Base-by-base conservation (phyloP, 1,140 invertebrate genomes). In the Caerostris extrusa region DNA sequence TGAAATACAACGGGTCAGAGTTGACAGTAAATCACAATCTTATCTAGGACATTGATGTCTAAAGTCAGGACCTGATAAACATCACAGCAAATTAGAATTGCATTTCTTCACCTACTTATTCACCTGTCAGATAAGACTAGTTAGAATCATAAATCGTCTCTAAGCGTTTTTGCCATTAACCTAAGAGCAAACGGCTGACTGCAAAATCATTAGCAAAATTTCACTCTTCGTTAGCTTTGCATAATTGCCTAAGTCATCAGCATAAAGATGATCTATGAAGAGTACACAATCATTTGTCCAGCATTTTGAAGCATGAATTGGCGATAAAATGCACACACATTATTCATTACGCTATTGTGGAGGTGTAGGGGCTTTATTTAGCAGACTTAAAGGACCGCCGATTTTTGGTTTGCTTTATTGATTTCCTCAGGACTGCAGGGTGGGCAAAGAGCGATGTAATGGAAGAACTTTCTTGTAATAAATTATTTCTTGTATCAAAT, bases 171-270 rank as follows among this genome's bases (percentile, higher is more conserved):
- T 93, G 57, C 92, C 64, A 93, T 93, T 93, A 93, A 85, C 85
- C 82, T 61, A 88, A 87, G 71, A 83, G 58, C 69, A 67, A 88
- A 93, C 82, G 71, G 83, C 91, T 86, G 61, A 55, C 91, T 86
- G 55, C 53, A 89, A 93, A 93, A 93, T 93, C 92, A 93, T 93
- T 93, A 93, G 92, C 92, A 64, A 93, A 93, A 77, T 93, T 93
- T 61, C 86, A 57, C 56, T 88, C 92, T 93, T 93, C 92, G 71
- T 89, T 93, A 93, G 69, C 86, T 88, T 88, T 93, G 86, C 92
- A 88, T 93, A 88, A 93, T 93, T 93, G 92, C 92, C 83, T 55
- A 12, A 89, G 86, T 89, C 86, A 93, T 88, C 85, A 93, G 86
- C 86, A 89, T 93, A 93, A 81, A 56, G 85, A 93, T 93, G 86